Base-by-base conservation (phyloP, 30 jellyfish, hydroid and myxozoan species). In the Mastigias papua region DNA sequence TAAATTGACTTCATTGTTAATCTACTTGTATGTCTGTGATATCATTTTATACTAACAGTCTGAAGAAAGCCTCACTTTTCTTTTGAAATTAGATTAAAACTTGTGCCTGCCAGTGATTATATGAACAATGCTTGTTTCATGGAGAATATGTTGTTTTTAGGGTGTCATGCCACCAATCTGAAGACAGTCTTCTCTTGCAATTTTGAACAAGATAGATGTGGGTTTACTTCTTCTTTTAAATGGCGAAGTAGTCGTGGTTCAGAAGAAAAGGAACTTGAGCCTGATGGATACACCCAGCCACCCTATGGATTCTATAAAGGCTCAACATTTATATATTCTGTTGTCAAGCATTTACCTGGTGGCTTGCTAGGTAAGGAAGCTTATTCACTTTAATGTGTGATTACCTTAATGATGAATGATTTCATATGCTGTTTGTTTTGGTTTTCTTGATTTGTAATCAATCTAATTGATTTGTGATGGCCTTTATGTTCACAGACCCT, bases 81-180 rank as follows among this genome's bases (percentile, higher is more conserved):
- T n/a, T n/a, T n/a, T n/a, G n/a, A n/a, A n/a, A n/a, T n/a, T n/a
- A n/a, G n/a, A n/a, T n/a, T n/a, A n/a, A n/a, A n/a, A n/a, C n/a
- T n/a, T n/a, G n/a, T n/a, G n/a, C n/a, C n/a, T n/a, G n/a, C n/a
- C n/a, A n/a, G n/a, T n/a, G n/a, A n/a, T n/a, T n/a, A n/a, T n/a
- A n/a, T n/a, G n/a, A n/a, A n/a, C n/a, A n/a, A n/a, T n/a, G n/a
- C n/a, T n/a, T n/a, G n/a, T n/a, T n/a, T n/a, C n/a, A n/a, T n/a
- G n/a, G n/a, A n/a, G n/a, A n/a, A n/a, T n/a, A n/a, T n/a, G n/a
- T n/a, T n/a, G n/a, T n/a, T n/a, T 48, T 23, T 51, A 94, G 99
- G 92, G 1, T 94, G 99, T 77, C 84, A 84, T 61, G 97, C 92
- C 27, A 69, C 75, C 15, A 78, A 74, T 21, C 34, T 95, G 94